phyloP scores from a whole-genome alignment of 2,888 invertebrate genomes.

The Conops quadrifasciatus region DNA sequence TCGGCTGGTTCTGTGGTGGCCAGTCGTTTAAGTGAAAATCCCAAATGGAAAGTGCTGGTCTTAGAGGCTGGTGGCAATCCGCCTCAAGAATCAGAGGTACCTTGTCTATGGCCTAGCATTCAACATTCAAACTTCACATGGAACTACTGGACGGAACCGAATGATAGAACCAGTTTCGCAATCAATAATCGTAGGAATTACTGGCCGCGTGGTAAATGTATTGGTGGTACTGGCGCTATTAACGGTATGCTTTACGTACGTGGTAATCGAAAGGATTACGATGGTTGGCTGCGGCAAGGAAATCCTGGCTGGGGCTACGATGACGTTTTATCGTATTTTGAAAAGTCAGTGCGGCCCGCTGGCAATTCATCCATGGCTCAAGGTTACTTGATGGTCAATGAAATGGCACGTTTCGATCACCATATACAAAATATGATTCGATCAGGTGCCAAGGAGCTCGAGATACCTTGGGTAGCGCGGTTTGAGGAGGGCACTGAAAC shows the following conservation, averaged over 20 bases:
- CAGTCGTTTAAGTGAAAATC: slow-evolving; percentile 65
- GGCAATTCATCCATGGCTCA: slow-evolving; percentile 62
- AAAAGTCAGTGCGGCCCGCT: slow-evolving; percentile 66
- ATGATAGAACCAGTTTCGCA: slow-evolving; percentile 44
- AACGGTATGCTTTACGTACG: slow-evolving; percentile 71
- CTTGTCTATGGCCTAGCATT: slow-evolving; percentile 41
- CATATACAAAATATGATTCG: slow-evolving; percentile 69
- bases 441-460: slow-evolving; percentile 73
- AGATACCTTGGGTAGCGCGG: slow-evolving; percentile 71
- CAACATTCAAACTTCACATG: slow-evolving; percentile 46
- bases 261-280: slow-evolving; percentile 68
- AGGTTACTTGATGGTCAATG: slow-evolving; percentile 65
- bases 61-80: slow-evolving; percentile 68
- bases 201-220: slow-evolving; percentile 72
- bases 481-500: slow-evolving; percentile 68
- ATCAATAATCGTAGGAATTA: slow-evolving; percentile 42
- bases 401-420: slow-evolving; percentile 47
- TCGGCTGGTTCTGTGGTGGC: slow-evolving; percentile 67
- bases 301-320: slow-evolving; percentile 68
- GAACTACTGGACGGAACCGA: slow-evolving; percentile 46
- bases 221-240: slow-evolving; percentile 70
- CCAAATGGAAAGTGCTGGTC: slow-evolving; percentile 64
- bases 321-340: slow-evolving; percentile 66
- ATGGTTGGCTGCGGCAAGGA: slow-evolving; percentile 68
- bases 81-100: slow-evolving; percentile 62